phyloP scores from a whole-genome alignment of 2,113 vertebrate species.

The Paralichthys olivaceus region DNA sequence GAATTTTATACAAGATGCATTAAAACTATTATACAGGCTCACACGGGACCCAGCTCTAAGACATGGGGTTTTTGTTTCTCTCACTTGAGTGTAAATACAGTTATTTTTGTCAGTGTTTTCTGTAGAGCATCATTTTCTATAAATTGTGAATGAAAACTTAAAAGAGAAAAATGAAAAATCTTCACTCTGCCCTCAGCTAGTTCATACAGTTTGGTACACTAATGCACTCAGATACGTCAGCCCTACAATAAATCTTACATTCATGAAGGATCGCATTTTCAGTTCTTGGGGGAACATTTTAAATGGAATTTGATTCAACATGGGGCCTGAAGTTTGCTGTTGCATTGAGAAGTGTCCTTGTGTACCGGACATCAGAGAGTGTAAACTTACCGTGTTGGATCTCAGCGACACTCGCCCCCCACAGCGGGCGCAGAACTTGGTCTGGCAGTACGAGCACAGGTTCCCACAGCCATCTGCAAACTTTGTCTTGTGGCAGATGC shows the following conservation, averaged over 20 bases:
- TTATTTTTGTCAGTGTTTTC: no score
- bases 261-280: no score
- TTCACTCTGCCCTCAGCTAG: neutral
- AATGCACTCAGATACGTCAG: neutral
- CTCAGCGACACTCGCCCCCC: conserved; percentile 95
- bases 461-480: conserved; percentile 98
- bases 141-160: neutral
- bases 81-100: no score
- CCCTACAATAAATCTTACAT: neutral
- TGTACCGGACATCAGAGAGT: neutral
- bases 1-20: no score
- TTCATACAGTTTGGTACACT: neutral
- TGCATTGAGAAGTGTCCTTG: neutral
- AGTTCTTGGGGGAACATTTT: neutral
- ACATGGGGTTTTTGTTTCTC: no score
- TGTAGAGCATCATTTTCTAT: no score
- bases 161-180: neutral
- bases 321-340: neutral
- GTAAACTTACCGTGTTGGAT: conserved; percentile 89
- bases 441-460: conserved; percentile 98
- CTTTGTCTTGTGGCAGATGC: conserved; percentile 98
- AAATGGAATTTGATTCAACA: neutral
- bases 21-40: no score
- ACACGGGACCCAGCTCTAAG: no score
- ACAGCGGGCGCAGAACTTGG: conserved; percentile 98